Percentiles rank a stretch among this genome's conserved stretches.
These are phyloP conservation scores for Vanessa cardui DNA, from an alignment of 2,888 invertebrate genomes.

Conservation along the genomic window DNA sequence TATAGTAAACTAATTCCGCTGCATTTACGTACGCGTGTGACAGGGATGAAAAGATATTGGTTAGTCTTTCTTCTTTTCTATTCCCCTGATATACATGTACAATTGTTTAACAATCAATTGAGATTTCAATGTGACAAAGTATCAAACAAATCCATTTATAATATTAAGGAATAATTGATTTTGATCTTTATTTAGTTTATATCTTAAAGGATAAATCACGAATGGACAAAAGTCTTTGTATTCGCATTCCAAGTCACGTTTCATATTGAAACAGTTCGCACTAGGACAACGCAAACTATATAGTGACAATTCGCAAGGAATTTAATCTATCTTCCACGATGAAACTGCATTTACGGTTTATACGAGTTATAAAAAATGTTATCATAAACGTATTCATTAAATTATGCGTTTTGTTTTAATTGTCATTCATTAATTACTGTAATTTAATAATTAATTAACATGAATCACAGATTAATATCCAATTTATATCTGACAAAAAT, in stretches of 20 bases:
- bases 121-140: too few species aligned
- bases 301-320: slow-evolving; percentile 41
- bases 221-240: slow-evolving; percentile 31
- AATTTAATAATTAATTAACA: neutral
- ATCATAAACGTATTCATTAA: neutral
- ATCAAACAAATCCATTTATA: neutral
- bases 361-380: neutral
- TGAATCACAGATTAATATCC: too few species aligned
- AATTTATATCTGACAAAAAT: too few species aligned
- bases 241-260: slow-evolving; percentile 45
- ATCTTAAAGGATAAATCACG: slow-evolving; percentile 27
- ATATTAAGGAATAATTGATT: neutral
- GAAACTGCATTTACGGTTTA: slow-evolving; percentile 25
- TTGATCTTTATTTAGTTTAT: neutral
- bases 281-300: slow-evolving; percentile 41
- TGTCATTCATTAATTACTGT: neutral
- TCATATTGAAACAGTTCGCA: slow-evolving; percentile 48
- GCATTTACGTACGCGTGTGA: too few species aligned
- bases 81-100: too few species aligned
- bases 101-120: too few species aligned
- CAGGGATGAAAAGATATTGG: too few species aligned
- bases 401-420: neutral
- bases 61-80: too few species aligned
- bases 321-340: slow-evolving; percentile 34
- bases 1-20: too few species aligned